These are phyloP conservation scores for Anaspis maculata DNA, from an alignment of 2,888 invertebrate species.

Conservation along the genomic window DNA sequence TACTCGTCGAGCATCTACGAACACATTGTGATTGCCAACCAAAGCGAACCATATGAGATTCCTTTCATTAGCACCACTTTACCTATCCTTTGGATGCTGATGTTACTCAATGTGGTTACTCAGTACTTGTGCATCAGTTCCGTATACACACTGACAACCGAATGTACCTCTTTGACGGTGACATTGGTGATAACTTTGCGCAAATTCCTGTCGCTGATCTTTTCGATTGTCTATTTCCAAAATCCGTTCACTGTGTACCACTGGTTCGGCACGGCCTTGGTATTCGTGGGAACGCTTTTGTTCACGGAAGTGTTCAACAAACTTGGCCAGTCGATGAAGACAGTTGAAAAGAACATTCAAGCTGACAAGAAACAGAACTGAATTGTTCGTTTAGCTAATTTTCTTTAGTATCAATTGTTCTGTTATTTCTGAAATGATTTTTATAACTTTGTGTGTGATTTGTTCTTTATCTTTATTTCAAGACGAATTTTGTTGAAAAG, in stretches of 20 bases:
- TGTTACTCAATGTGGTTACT: conserved; percentile 75
- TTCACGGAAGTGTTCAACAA: conserved; percentile 76
- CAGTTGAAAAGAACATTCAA: too few relatives aligned
- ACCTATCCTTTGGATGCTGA: conserved; percentile 69
- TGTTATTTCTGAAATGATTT: too few relatives aligned
- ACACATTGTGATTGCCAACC: conserved; percentile 64
- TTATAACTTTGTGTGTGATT: too few relatives aligned
- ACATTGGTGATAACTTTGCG: conserved; percentile 92
- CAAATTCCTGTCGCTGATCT: conserved; percentile 90
- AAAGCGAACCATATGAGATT: conserved; percentile 50
- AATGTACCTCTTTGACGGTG: conserved; percentile 88
- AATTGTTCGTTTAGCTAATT: too few relatives aligned
- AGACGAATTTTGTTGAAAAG: too few relatives aligned
- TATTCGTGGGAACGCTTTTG: conserved; percentile 87
- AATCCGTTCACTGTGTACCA: conserved; percentile 90
- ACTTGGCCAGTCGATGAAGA: too few relatives aligned
- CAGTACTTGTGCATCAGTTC: conserved; percentile 93
- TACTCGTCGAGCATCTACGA: conserved; percentile 68
- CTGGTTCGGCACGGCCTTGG: conserved; percentile 83
- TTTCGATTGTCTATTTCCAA: conserved; percentile 89
- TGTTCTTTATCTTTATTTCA: too few relatives aligned
- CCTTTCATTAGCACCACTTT: conserved; percentile 54
- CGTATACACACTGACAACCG: conserved; percentile 89
- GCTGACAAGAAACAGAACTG: too few relatives aligned
- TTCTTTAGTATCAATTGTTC: too few relatives aligned